Percentiles rank a stretch among this genome's conserved stretches.
Evolutionary conservation across 2,113 vertebrate genomes (phyloP).

Genomic region (Prunella himalayana): DNA sequence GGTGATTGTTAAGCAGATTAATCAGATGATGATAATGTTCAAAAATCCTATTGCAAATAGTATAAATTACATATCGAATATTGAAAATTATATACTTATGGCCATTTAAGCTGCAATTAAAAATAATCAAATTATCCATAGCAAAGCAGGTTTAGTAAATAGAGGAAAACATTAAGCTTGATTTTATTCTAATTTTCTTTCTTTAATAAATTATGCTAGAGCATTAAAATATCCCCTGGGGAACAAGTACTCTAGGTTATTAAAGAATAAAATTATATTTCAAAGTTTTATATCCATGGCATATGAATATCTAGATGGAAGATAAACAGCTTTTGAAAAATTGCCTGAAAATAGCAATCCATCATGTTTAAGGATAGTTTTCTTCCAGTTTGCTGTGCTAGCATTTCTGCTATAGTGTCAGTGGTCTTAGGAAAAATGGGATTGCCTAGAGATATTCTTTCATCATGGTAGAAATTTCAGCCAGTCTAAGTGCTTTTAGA

Average conservation of each 20-base stretch:
- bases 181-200: conserved; percentile 16
- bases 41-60: neutral
- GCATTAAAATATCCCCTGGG: neutral
- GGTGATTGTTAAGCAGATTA: neutral
- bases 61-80: conserved; percentile 6
- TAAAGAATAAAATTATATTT: conserved; percentile 3
- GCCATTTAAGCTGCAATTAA: conserved; percentile 6
- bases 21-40: neutral
- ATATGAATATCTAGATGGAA: neutral
- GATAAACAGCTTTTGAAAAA: neutral
- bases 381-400: neutral
- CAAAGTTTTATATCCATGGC: neutral
- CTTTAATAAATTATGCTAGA: neutral
- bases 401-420: neutral
- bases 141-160: neutral
- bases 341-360: neutral
- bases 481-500: neutral
- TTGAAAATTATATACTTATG: conserved; percentile 1
- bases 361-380: neutral
- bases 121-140: conserved; percentile 23
- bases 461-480: neutral
- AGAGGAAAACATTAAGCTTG: neutral
- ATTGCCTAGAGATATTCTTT: neutral
- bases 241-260: neutral
- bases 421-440: neutral